Conservation (phyloP, 2,113 vertebrate genomes). For the Clarias gariepinus region DNA sequence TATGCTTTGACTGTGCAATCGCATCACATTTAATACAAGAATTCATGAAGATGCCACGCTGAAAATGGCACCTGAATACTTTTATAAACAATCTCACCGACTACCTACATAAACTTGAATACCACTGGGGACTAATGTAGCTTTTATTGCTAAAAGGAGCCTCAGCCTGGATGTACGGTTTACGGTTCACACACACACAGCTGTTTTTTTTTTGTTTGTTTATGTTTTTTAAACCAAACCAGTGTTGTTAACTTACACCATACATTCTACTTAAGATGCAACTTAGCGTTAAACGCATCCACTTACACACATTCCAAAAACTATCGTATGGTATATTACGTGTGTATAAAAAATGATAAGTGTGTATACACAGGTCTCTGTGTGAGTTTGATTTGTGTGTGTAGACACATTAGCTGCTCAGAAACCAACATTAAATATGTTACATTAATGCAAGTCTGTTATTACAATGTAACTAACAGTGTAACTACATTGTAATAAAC, state of each 20-base stretch:
- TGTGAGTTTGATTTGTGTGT: neutral
- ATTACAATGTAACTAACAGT: neutral
- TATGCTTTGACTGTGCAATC: neutral
- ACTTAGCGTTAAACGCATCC: neutral
- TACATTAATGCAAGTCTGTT: neutral
- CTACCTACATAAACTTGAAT: neutral
- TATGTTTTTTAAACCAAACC: neutral
- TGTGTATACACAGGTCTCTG: neutral
- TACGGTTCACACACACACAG: neutral
- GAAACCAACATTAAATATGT: neutral
- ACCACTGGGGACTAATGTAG: neutral
- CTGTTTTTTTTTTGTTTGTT: neutral
- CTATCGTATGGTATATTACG: neutral
- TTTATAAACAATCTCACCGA: neutral
- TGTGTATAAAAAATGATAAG: neutral
- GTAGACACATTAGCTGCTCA: slow-evolving; percentile 16
- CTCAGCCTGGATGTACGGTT: neutral
- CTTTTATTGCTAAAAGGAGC: neutral
- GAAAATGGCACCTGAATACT: neutral
- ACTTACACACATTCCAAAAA: neutral
- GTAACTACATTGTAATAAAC: slow-evolving; percentile 1
- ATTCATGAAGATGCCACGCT: neutral
- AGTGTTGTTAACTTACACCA: neutral
- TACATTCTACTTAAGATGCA: neutral
- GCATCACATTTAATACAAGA: neutral